Evolutionary conservation across 2,888 invertebrate genomes (phyloP), one percentile per base, ranked within the genome.

Genomic region (Tuberolachnus salignus): DNA sequence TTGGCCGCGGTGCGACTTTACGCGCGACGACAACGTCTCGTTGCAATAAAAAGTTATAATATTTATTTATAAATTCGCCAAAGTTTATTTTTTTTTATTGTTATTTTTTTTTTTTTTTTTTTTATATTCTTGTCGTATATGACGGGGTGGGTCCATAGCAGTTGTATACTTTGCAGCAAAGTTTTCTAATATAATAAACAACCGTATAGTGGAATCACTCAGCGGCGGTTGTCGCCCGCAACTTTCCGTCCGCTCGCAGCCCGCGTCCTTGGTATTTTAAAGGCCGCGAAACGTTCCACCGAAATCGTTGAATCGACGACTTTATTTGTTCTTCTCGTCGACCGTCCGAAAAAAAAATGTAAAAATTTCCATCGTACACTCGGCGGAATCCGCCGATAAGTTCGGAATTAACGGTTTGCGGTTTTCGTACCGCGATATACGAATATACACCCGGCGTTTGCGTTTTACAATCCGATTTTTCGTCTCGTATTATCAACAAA

Each of bases 111-210:
- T 34, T 34, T 34, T 34, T 34, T 34, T 34, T 34, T 34, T 34
- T 34, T 34, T 34, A 4, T 34, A 4, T 34, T 3, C 34, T 34
- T 6, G 34, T 34, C 34, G 6, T 34, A 34, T 34, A 34, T 34
- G 34, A 34, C 3, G 34, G 34, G 34, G 34, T 34, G 34, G 34
- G 34, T 42, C n/a, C 34, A n/a, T 8, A 44, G 53, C n/a, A 44
- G 21, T 69, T 59, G 26, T 69, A 69, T 34, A 70, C 55, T 69
- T 69, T 42, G 10, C 14, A 9, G 21, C 21, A 70, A 70, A 70
- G 69, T 70, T 70, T 70, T 70, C 69, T 42, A 55, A 70, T 70
- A 70, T 70, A 70, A 70, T 70, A 70, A 70, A 70, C 55, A 70
- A 16, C 42, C 3, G 34, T 6, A 34, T 34, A 44, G 42, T 16